Conservation (phyloP, 2,797 vertebrate genomes). For the Phalloptychus januarius region DNA sequence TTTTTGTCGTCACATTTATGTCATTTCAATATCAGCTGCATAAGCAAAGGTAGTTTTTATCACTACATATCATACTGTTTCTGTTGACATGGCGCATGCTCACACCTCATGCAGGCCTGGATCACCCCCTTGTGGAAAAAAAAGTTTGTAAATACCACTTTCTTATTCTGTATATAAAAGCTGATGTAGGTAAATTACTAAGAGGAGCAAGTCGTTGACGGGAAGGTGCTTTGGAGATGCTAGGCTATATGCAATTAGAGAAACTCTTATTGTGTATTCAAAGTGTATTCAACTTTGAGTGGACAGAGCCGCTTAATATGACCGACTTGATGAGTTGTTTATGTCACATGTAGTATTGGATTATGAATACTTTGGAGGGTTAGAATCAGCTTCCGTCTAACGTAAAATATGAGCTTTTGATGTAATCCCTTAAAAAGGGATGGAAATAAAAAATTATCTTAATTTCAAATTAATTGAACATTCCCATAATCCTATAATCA, state of each 20-base stretch:
- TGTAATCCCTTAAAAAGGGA: neutral
- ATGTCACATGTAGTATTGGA: neutral
- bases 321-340: slow-evolving; percentile 34
- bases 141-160: slow-evolving; percentile 85
- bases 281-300: slow-evolving; percentile 57
- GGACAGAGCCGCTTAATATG: slow-evolving; percentile 45
- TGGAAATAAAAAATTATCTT: neutral
- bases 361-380: neutral
- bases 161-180: slow-evolving; percentile 79
- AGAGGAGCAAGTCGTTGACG: slow-evolving; percentile 67
- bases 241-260: slow-evolving; percentile 79
- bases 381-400: neutral
- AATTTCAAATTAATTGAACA: neutral
- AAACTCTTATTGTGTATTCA: slow-evolving; percentile 66
- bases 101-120: slow-evolving; percentile 64
- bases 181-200: slow-evolving; percentile 74
- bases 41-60: slow-evolving; percentile 71
- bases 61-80: slow-evolving; percentile 69
- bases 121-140: slow-evolving; percentile 80
- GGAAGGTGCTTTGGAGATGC: slow-evolving; percentile 72
- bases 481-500: neutral
- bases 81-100: slow-evolving; percentile 57
- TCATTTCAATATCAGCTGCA: slow-evolving; percentile 71
- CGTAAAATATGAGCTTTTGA: neutral
- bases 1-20: slow-evolving; percentile 46